Percentiles rank a stretch among this genome's conserved stretches.
Evolutionary conservation across 2,888 invertebrate species (phyloP).

Genomic region (Oscheius sp.): DNA sequence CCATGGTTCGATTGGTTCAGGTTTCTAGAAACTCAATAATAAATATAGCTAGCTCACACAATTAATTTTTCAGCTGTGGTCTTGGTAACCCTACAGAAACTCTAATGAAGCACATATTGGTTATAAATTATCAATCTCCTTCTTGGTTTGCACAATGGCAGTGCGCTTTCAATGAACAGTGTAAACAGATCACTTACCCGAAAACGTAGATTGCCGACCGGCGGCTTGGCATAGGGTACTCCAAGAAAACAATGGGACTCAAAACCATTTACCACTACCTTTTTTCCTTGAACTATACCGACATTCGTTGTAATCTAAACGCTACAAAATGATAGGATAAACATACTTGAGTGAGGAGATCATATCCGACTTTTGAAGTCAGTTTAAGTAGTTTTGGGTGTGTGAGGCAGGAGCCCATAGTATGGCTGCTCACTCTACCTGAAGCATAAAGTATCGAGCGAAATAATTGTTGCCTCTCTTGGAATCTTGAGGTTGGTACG

Average conservation of each 20-base stretch:
- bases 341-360: background rate
- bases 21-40: slow-evolving; percentile 48
- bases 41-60: too few species aligned
- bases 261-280: slow-evolving; percentile 23
- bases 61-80: too few species aligned
- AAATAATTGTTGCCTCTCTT: slow-evolving; percentile 7
- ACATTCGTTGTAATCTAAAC: slow-evolving; percentile 18
- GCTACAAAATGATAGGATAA: too few species aligned
- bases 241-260: slow-evolving; percentile 48
- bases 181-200: slow-evolving; percentile 34
- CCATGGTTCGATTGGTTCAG: slow-evolving; percentile 57
- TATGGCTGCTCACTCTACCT: slow-evolving; percentile 24
- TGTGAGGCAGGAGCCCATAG: slow-evolving; percentile 17
- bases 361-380: slow-evolving; percentile 4
- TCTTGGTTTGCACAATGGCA: background rate
- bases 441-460: too few species aligned
- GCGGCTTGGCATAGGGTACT: slow-evolving; percentile 52
- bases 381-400: slow-evolving; percentile 2
- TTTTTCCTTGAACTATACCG: slow-evolving; percentile 21
- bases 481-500: background rate
- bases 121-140: background rate
- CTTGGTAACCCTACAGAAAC: too few species aligned
- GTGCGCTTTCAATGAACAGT: background rate
- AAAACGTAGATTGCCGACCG: slow-evolving; percentile 48
- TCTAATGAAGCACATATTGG: too few species aligned